phyloP scores from a whole-genome alignment of 37 sponge, comb jelly and placozoan species.

The Haliclona indistincta region DNA sequence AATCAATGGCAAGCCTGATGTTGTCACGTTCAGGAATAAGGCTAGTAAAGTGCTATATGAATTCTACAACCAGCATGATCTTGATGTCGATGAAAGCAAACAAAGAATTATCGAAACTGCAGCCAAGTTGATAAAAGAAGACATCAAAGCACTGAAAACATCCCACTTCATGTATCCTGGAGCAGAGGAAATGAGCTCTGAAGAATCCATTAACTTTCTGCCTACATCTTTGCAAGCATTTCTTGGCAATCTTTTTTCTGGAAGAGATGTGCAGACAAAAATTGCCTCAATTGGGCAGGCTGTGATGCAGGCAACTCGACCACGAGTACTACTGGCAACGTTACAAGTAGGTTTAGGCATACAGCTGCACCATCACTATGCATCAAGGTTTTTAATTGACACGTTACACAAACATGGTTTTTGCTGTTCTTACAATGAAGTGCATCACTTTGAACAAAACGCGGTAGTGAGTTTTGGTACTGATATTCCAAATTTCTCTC shows the following conservation, averaged over 20 bases:
- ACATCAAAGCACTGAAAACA: slow-evolving; percentile 44
- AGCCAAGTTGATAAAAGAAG: slow-evolving; percentile 38
- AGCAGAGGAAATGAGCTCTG: slow-evolving; percentile 16
- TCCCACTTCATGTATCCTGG: slow-evolving; percentile 27
- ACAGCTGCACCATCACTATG: slow-evolving; percentile 39
- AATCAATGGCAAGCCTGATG: slow-evolving; percentile 50
- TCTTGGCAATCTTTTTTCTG: slow-evolving; percentile 8
- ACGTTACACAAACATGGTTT: slow-evolving; percentile 42
- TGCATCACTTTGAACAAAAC: no score
- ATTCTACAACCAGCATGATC: slow-evolving; percentile 22
- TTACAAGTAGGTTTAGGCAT: slow-evolving; percentile 25
- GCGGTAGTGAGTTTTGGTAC: background rate
- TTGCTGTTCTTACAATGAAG: slow-evolving; percentile 32
- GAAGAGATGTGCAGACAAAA: slow-evolving; percentile 1
- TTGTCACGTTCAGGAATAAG: slow-evolving; percentile 35
- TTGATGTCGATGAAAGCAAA: slow-evolving; percentile 14
- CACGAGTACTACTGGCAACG: slow-evolving; percentile 44
- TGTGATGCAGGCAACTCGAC: slow-evolving; percentile 47
- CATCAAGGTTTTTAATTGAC: slow-evolving; percentile 36
- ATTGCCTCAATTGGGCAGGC: no score
- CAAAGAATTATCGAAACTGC: slow-evolving; percentile 43
- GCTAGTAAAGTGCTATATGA: slow-evolving; percentile 35
- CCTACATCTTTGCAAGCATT: slow-evolving; percentile 4
- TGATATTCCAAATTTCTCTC: slow-evolving; percentile 1
- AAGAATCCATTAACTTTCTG: slow-evolving; percentile 10